Base-by-base conservation (phyloP, 2,888 invertebrate species). In the Heliconius sara region DNA sequence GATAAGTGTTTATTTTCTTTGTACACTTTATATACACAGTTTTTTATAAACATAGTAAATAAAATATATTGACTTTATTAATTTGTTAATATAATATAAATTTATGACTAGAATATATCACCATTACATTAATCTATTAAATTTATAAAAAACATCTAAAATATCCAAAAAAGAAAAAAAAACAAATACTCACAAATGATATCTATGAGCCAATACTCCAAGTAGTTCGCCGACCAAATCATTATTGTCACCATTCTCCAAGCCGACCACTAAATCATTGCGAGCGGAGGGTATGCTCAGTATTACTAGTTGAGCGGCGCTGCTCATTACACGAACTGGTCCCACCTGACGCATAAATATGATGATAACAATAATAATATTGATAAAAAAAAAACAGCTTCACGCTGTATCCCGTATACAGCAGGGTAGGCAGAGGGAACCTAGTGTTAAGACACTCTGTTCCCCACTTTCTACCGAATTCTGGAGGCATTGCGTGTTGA, bases 141-240 rank as follows among this genome's bases (percentile, higher is more conserved):
- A 22, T 57, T 22, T 22, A n/a, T 9, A 22, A 22, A 7, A 60
- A 60, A 2, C 60, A n/a, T n/a, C 22, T n/a, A 60, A 60, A n/a
- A 9, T 60, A n/a, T 5, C 0, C 6, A 13, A 16, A 0, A 0
- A 27, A 27, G 27, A 57, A 67, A 25, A 9, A 2, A 47, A 16
- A 5, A 12, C 7, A 16, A 39, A 22, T 12, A 78, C 97, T 96
- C 93, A 98, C 98, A 96, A 96, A 83, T 96, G 95, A 92, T 97
- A 98, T 88, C 97, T 96, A 85, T 97, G 96, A 87, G 97, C 96
- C 9, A 99, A 93, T 77, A 97, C 96, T 22, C 98, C 99, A 22
- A 99, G 96, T 52, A 98, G 95, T 91, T 99, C 99, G 0, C 99
- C 99, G 76, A 98, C 96, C 83, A 97, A 95, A 91, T 99, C 98